A percentile compares a stretch with the other conserved stretches of the same genome.
These are phyloP conservation scores for Drosophila neonasuta DNA, from an alignment of 2,888 invertebrate genomes.

Conservation along the genomic window DNA sequence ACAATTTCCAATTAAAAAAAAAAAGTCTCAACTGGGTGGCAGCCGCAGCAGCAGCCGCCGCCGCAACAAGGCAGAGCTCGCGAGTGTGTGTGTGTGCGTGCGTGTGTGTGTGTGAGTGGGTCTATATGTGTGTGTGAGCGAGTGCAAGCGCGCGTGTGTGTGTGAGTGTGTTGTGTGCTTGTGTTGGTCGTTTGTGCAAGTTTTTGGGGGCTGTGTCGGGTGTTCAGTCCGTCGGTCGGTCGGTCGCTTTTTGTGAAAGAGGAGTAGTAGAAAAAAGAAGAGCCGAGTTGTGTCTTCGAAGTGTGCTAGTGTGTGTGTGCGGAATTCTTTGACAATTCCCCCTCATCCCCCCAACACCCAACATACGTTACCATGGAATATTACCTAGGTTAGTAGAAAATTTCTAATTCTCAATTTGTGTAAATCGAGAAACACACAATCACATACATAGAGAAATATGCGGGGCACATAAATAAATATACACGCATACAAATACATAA, in stretches of 20 bases:
- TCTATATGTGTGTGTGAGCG: slow-evolving; percentile 37
- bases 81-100: slow-evolving; percentile 40
- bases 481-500: slow-evolving; percentile 4
- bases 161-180: slow-evolving; percentile 43
- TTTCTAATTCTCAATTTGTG: slow-evolving; percentile 27
- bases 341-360: slow-evolving; percentile 24
- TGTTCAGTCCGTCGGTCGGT: slow-evolving; percentile 24
- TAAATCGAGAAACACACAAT: slow-evolving; percentile 34
- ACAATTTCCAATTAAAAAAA: slow-evolving; percentile 63
- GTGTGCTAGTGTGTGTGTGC: slow-evolving; percentile 45
- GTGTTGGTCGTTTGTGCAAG: slow-evolving; percentile 52
- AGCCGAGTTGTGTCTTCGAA: slow-evolving; percentile 67
- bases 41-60: slow-evolving; percentile 51
- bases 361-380: slow-evolving; percentile 79
- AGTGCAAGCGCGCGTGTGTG: slow-evolving; percentile 44
- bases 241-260: slow-evolving; percentile 38
- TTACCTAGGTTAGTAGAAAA: slow-evolving; percentile 79
- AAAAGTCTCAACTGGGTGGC: slow-evolving; percentile 65
- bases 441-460: slow-evolving; percentile 39
- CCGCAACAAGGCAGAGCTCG: slow-evolving; percentile 51
- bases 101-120: slow-evolving; percentile 31
- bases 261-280: slow-evolving; percentile 50
- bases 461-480: slow-evolving; percentile 34
- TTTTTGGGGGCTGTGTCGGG: slow-evolving; percentile 55
- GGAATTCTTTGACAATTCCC: slow-evolving; percentile 71